Evolutionary conservation across 2,113 vertebrate genomes (phyloP).

Genomic region (Oryzias javanicus): DNA sequence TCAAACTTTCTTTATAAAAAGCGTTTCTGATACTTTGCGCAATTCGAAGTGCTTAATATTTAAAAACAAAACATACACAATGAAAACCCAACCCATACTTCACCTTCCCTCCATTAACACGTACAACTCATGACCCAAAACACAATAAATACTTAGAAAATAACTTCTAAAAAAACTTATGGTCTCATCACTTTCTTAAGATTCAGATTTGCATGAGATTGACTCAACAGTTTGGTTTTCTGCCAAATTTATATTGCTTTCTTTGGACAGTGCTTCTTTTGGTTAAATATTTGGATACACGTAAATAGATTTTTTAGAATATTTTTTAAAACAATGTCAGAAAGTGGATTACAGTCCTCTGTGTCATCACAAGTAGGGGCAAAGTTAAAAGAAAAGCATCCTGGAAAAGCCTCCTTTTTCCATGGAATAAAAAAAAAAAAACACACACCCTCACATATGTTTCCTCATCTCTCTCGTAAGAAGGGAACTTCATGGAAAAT

Average conservation of each 20-base stretch:
- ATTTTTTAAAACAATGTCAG: conserved; percentile 11
- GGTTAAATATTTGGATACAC: no score
- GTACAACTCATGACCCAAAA: no score
- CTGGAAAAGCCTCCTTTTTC: conserved; percentile 25
- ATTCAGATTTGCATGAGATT: no score
- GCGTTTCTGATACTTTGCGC: no score
- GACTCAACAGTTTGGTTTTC: no score
- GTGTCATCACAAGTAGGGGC: conserved; percentile 10
- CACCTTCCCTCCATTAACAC: background rate
- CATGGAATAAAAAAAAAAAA: conserved; percentile 9
- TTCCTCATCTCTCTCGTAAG: conserved; percentile 15
- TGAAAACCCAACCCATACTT: background rate
- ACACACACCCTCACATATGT: conserved; percentile 13
- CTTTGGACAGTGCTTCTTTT: no score
- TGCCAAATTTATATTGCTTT: no score
- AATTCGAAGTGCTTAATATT: no score
- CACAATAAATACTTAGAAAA: no score
- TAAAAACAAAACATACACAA: background rate
- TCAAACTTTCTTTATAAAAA: background rate
- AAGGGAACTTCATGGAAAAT: conserved; percentile 65
- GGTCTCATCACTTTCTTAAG: no score
- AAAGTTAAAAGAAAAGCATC: conserved; percentile 22
- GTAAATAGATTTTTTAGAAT: background rate
- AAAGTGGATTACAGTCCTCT: conserved; percentile 30
- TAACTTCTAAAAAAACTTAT: no score